Evolutionary conservation across 2,888 invertebrate species (phyloP), one percentile per base, ranked within the genome.

Genomic region (Conchocele bisecta): DNA sequence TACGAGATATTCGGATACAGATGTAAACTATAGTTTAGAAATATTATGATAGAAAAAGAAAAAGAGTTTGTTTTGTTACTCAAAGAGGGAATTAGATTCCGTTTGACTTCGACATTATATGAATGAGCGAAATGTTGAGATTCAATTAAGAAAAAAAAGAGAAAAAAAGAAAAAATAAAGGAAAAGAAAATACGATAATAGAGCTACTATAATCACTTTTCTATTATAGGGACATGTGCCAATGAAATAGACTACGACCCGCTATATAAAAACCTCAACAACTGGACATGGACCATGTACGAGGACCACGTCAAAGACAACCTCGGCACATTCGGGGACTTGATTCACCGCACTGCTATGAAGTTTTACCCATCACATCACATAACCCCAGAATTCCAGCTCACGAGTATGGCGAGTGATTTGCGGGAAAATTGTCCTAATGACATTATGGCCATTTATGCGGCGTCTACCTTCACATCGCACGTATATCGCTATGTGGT

Each of bases 361-460:
- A 64, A 65, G 15, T 56, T 82, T 15, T 87, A 87, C 54, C 80
- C 82, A 17, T 15, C 66, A 41, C 20, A 71, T 26, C 7, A 60
- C 13, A 54, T 64, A 13, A 79, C 83, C 5, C 85, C 87, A 0
- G 86, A 85, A 53, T 82, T 81, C 57, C 82, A 85, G 42, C 81
- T 86, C 50, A 83, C 88, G 11, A 83, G 83, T 33, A 86, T 89
- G 87, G 85, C 85, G 3, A 83, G 87, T 6, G 89, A 89, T 51
- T 67, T 89, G 6, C 72, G 88, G 1, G 83, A 81, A 26, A 83
- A 82, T 5, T 88, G 88, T 73, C 87, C 87, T 2, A 81, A 83
- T 9, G 81, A 85, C 54, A 64, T 79, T 5, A 50, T 88, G 54
- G 66, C 83, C 0, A 41, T 73, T 15, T 57, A 78, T 1, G 74